Evolutionary conservation across 2,113 vertebrate genomes (phyloP).

Genomic region (Oryzias curvinotus): DNA sequence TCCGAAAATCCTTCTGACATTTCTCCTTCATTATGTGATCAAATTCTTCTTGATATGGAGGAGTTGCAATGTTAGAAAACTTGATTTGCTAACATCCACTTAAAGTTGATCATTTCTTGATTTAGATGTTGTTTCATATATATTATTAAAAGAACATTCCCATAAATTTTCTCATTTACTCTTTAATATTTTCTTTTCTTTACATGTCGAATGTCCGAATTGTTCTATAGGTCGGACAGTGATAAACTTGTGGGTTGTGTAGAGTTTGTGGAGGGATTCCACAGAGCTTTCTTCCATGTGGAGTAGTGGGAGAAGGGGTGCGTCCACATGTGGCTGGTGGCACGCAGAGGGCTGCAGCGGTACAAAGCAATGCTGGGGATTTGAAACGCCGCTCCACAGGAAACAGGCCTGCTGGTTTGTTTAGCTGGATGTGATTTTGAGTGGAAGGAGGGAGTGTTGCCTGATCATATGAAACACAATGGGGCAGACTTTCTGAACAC

Average conservation of each 20-base stretch:
- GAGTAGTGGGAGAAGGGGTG: conserved; percentile 57
- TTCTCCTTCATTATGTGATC: conserved; percentile 32
- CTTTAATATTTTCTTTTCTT: too few relatives aligned
- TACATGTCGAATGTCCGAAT: too few relatives aligned
- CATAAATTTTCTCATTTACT: too few relatives aligned
- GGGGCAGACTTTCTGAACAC: conserved; percentile 77
- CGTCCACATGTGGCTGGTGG: conserved; percentile 82
- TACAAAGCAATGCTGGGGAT: conserved; percentile 79
- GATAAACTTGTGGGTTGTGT: too few relatives aligned
- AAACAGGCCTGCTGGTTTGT: conserved; percentile 75
- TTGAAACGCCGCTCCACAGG: conserved; percentile 77
- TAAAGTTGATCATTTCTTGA: too few relatives aligned
- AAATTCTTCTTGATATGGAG: conserved; percentile 8
- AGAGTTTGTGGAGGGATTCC: too few relatives aligned
- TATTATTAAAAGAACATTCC: too few relatives aligned
- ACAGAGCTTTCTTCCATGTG: conserved; percentile 19
- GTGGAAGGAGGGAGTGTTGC: conserved; percentile 75
- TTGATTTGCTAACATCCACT: too few relatives aligned
- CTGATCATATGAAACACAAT: conserved; percentile 77
- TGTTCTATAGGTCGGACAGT: too few relatives aligned
- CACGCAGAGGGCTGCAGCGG: conserved; percentile 83
- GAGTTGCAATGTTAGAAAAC: background rate
- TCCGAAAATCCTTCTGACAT: conserved; percentile 41
- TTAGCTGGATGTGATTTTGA: conserved; percentile 81
- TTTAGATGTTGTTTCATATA: too few relatives aligned